Evolutionary conservation across 2,888 invertebrate genomes (phyloP), one percentile per base, ranked within the genome.

Genomic region (Tenthredo notha): DNA sequence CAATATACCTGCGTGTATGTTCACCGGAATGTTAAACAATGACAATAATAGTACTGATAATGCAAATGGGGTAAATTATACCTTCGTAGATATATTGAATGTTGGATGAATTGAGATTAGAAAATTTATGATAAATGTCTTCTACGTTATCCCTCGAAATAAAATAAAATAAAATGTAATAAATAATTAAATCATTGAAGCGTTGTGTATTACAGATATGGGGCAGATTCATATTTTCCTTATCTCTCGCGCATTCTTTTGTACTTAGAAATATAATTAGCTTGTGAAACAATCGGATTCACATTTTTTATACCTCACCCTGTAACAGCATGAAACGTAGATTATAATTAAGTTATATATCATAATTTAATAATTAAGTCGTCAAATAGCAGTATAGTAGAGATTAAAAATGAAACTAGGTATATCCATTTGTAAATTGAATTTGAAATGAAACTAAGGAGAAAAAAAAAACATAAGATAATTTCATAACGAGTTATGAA

Each of bases 21-120:
- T 54, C 21, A 50, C 6, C 77, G 77, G 77, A 77, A 77, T 77
- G 77, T 77, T 54, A 33, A 33, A 37, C 33, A 54, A 77, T 77
- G 33, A 54, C n/a, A 33, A 77, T 77, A 18, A 54, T 50, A n/a
- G 25, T 33, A 77, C n/a, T 40, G 21, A 54, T 33, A 67, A 67
- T 67, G 29, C 18, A 25, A 67, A 37, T 37, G 33, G 67, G 67
- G 33, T 18, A 33, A 33, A 67, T 40, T 72, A 37, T 72, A 72
- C 2, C 61, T 25, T 61, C 5, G 12, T 61, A 25, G 21, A 25
- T 61, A 61, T 25, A 58, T 25, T 25, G 10, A 25, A 61, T 25
- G 10, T 61, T 25, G 21, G 7, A 54, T n/a, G 25, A 61, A 61
- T 61, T 18, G 6, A n/a, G 12, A n/a, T 61, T 0, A 21, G 21